Evolutionary conservation across 2,113 vertebrate genomes (phyloP), one percentile per base, ranked within the genome.

Genomic region (Tetraodon nigroviridis): DNA sequence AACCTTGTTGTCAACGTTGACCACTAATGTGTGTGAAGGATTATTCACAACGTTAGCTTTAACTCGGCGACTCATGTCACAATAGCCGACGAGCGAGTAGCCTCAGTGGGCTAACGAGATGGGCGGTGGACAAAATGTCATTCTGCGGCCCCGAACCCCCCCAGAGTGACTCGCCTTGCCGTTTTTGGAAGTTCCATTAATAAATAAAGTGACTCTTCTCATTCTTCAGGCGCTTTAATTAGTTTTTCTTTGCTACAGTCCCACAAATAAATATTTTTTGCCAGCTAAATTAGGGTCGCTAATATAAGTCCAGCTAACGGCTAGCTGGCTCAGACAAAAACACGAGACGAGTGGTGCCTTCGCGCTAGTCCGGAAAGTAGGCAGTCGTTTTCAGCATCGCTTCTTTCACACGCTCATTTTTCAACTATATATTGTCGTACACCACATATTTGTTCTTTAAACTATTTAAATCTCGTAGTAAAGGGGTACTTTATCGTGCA

Each of bases 131-230:
- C 69, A 75, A 71, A 71, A 65, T n/a, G 41, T 66, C 55, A 69
- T 70, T 72, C 69, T 61, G 71, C 49, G 64, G 60, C 70, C 71
- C 72, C 76, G 76, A 73, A 6, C 10, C 12, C 58, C 40, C 40
- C 14, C 12, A 21, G 44, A 46, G 11, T 37, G 2, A 50, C 93
- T 83, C 83, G 96, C 96, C 96, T 97, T 98, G 68, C 95, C 96
- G 81, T 95, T 94, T 84, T 90, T 92, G 75, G 90, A 90, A 58
- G 92, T 94, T 80, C 96, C 96, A 83, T 96, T 98, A 55, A 96
- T 91, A 87, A 98, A 98, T 71, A 98, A 89, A 73, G 95, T 98
- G 41, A 96, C 96, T 91, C 95, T 91, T 92, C 94, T 91, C 96
- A 98, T 98, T 82, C 75, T 91, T 85, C 76, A 66, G 45, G 27